Percentiles rank a stretch among this genome's conserved stretches.
These are phyloP conservation scores for Bombyx mori DNA, from an alignment of 1,140 invertebrate genomes.

Conservation along the genomic window ASM3026992v2 NC_085108.1:1870001-1870500, in stretches of 20 bases:
- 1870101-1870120: background rate
- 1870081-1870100: too few relatives aligned
- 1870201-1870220: constrained; percentile 12
- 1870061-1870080: too few relatives aligned
- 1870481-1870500: too few relatives aligned
- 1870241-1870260: constrained; percentile 16
- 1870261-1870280: constrained; percentile 9
- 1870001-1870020: too few relatives aligned
- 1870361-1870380: too few relatives aligned
- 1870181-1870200: constrained; percentile 8
- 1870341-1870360: background rate
- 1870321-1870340: background rate
- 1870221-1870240: constrained; percentile 19
- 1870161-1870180: background rate
- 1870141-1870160: background rate
- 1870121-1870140: background rate
- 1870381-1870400: too few relatives aligned
- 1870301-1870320: background rate
- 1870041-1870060: too few relatives aligned
- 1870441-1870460: too few relatives aligned
- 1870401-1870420: too few relatives aligned
- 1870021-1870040: too few relatives aligned
- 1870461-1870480: too few relatives aligned
- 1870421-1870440: too few relatives aligned
- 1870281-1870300: background rate